Evolutionary conservation across 2,113 vertebrate species (phyloP), one percentile per base, ranked within the genome.

Genomic region (Myanophis thanlyinensis): DNA sequence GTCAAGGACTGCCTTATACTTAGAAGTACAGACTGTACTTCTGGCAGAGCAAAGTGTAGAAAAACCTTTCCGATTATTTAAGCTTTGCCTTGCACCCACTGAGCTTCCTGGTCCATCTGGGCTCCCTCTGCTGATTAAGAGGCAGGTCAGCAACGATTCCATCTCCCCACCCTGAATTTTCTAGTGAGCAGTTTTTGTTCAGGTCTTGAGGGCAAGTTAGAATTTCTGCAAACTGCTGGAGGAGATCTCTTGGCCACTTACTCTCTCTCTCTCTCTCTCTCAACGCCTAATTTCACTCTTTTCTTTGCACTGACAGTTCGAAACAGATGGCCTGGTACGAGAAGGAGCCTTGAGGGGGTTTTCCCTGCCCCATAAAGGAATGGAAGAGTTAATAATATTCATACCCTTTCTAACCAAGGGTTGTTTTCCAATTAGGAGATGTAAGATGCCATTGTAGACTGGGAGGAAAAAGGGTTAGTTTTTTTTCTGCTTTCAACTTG

Each of bases 81-180:
- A 8, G 7, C 67, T 27, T 49, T 3, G 27, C 48, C 85, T 56
- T 52, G 44, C 52, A 40, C 15, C 30, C 85, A 35, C 59, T 85
- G 54, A 47, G 53, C 27, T 91, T 62, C 46, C 25, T 40, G 46
- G 87, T 91, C 95, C 93, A 91, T 62, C 8, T 52, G 15, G 62
- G 85, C 90, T 94, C 91, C 92, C 22, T 10, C 86, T 95, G 84
- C 90, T 93, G 95, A 90, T 86, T 94, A 86, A 56, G 87, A 92
- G 62, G 85, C 47, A 56, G 20, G n/a, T 92, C 86, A 86, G 22
- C 35, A 22, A 91, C 92, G 48, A 56, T 25, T 56, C 7, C 80
- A 9, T 2, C 53, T 86, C 10, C 53, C 49, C 20, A 4, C 35
- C 30, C 20, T 49, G 25, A 54, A 25, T 8, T 85, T 56, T 59